Evolutionary conservation across 2,888 invertebrate genomes (phyloP).

Genomic region (Automeris io): DNA sequence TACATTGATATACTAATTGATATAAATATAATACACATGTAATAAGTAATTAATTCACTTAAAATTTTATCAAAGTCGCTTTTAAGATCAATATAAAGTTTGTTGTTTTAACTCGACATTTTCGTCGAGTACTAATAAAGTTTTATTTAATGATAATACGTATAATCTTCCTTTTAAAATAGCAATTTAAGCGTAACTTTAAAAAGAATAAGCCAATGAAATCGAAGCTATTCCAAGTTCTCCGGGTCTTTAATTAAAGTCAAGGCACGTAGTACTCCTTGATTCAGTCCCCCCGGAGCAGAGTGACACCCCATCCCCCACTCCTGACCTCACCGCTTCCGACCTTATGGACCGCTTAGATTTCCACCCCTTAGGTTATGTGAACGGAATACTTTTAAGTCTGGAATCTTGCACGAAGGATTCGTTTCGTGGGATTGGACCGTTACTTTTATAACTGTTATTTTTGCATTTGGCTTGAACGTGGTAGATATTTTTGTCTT

Average conservation of each 20-base stretch:
- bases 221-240: slow-evolving; percentile 68
- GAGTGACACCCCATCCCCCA: slow-evolving; percentile 35
- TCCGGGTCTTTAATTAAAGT: slow-evolving; percentile 71
- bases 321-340: slow-evolving; percentile 35
- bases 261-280: slow-evolving; percentile 73
- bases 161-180: slow-evolving; percentile 16
- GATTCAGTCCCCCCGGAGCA: slow-evolving; percentile 66
- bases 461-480: slow-evolving; percentile 23
- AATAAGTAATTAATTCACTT: too few relatives aligned
- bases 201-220: slow-evolving; percentile 70
- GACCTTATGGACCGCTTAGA: slow-evolving; percentile 76
- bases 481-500: slow-evolving; percentile 5
- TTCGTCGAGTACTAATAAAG: background rate
- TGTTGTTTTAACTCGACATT: too few relatives aligned
- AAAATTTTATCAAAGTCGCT: too few relatives aligned
- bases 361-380: slow-evolving; percentile 68
- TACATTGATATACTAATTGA: too few relatives aligned
- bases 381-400: slow-evolving; percentile 70
- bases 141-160: too few relatives aligned
- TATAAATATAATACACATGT: too few relatives aligned
- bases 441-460: slow-evolving; percentile 48
- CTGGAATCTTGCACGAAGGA: slow-evolving; percentile 72
- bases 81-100: too few relatives aligned
- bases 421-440: slow-evolving; percentile 70
- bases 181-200: slow-evolving; percentile 31